phyloP scores from a whole-genome alignment of 2,113 vertebrate species.

The Ceyx cyanopectus region DNA sequence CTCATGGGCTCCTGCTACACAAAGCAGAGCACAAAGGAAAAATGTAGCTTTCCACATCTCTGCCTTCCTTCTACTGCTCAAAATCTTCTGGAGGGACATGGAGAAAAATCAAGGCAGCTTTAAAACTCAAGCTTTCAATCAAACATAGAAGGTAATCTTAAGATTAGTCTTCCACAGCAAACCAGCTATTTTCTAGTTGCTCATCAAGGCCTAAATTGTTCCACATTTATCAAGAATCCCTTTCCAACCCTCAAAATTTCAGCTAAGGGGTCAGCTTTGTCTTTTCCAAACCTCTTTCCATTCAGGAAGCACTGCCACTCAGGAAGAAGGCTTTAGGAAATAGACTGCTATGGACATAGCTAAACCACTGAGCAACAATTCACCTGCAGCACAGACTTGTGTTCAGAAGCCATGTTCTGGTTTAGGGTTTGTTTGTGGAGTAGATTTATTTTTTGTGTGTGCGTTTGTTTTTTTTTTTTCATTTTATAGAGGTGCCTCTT shows the following conservation, averaged over 20 bases:
- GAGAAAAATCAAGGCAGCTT: neutral
- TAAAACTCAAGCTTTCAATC: neutral
- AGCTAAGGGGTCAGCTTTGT: neutral
- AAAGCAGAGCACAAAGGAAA: neutral
- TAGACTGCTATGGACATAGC: neutral
- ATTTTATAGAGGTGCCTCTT: neutral
- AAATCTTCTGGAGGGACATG: neutral
- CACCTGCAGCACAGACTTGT: neutral
- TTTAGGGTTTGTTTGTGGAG: no score
- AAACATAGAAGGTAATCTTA: neutral
- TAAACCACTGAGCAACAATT: neutral
- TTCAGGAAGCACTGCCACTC: neutral
- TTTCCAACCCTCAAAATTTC: neutral
- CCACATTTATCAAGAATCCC: neutral
- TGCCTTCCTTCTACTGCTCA: neutral
- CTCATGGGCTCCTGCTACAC: neutral
- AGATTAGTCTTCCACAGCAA: neutral
- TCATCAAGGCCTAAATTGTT: neutral
- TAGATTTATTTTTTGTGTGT: neutral
- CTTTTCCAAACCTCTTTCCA: neutral
- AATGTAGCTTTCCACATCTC: neutral
- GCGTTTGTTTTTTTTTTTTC: no score
- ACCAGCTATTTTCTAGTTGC: neutral
- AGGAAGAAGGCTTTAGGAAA: neutral
- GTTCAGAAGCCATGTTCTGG: neutral